Conservation (phyloP, 2,888 invertebrate genomes). For the Pasiphila rectangulata region DNA sequence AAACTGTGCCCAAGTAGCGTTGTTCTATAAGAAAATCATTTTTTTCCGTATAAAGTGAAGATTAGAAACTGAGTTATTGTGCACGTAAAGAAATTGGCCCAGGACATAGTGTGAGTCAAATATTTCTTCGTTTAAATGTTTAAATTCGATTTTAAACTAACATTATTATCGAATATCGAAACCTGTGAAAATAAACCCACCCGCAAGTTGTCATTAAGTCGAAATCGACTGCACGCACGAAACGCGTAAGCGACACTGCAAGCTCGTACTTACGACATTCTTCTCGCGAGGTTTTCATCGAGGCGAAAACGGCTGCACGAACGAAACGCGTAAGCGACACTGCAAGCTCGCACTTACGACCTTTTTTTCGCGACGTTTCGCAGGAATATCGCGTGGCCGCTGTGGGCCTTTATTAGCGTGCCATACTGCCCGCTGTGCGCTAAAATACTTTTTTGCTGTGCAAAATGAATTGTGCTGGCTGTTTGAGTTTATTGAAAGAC, state of each 20-base stretch:
- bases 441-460: not conserved
- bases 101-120: too few relatives aligned
- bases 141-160: too few relatives aligned
- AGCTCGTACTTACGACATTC: not conserved
- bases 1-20: too few relatives aligned
- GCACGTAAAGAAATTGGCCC: too few relatives aligned
- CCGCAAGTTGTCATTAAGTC: not conserved
- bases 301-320: not conserved
- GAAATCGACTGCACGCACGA: not conserved
- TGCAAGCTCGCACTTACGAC: not conserved
- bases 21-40: too few relatives aligned
- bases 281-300: not conserved
- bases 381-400: not conserved
- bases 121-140: too few relatives aligned
- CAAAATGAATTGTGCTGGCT: not conserved
- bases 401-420: not conserved
- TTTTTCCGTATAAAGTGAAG: too few relatives aligned
- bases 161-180: too few relatives aligned
- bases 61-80: too few relatives aligned
- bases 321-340: not conserved
- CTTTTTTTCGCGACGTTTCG: not conserved
- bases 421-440: not conserved
- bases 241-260: not conserved
- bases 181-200: too few relatives aligned
- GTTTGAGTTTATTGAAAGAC: not conserved